These are phyloP conservation scores for Pachliopta kotzebuea DNA, from an alignment of 2,888 invertebrate genomes.

Conservation along the genomic window DNA sequence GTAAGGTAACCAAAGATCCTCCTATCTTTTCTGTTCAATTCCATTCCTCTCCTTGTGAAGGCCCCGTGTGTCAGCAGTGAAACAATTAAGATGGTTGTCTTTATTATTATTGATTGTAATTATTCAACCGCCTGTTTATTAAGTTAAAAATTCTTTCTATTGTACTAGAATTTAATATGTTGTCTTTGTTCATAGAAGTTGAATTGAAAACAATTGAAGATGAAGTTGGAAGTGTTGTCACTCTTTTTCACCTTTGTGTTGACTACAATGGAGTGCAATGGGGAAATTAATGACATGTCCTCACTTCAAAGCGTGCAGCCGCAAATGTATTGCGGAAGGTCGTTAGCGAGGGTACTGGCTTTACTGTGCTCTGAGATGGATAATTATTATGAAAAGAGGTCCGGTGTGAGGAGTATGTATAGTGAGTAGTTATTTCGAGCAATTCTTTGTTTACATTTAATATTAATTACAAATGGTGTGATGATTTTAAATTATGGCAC, in stretches of 20 bases:
- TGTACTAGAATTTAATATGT: background rate
- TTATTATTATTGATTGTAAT: too few species aligned
- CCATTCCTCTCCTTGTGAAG: too few species aligned
- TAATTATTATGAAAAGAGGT: conserved; percentile 39
- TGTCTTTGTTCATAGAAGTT: background rate
- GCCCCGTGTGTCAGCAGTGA: too few species aligned
- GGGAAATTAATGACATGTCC: conserved; percentile 11
- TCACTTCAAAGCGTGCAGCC: conserved; percentile 39
- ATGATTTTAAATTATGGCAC: too few species aligned
- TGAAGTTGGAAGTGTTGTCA: background rate
- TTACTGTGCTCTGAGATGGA: conserved; percentile 44
- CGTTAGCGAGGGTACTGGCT: conserved; percentile 48
- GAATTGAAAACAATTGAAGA: too few species aligned
- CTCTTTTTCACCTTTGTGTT: background rate
- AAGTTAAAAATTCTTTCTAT: too few species aligned
- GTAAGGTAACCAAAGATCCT: too few species aligned
- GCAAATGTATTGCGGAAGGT: conserved; percentile 53
- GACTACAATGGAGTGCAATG: background rate
- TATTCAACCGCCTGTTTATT: too few species aligned
- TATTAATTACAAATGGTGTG: too few species aligned
- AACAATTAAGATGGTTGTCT: too few species aligned
- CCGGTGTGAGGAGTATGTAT: conserved; percentile 41
- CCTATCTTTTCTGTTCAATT: too few species aligned
- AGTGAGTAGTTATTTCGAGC: conserved; percentile 27
- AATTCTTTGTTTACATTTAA: too few species aligned